phyloP scores from a whole-genome alignment of 1,140 invertebrate species.

The Heliothis virescens region DNA sequence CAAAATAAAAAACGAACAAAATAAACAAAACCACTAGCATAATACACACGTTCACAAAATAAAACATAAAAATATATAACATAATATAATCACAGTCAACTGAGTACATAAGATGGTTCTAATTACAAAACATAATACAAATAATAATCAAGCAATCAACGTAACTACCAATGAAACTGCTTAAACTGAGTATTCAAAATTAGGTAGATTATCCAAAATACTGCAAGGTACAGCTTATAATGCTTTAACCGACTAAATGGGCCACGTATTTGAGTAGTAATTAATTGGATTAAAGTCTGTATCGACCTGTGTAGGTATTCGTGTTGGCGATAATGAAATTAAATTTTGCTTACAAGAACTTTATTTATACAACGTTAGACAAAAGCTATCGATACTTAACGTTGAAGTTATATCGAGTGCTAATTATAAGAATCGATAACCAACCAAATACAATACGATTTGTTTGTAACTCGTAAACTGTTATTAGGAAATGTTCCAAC shows the following conservation, averaged over 20 bases:
- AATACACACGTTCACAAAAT: slow-evolving; percentile 2
- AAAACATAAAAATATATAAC: not conserved
- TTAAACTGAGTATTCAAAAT: not conserved
- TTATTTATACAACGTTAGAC: slow-evolving; percentile 23
- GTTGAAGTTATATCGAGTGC: not conserved
- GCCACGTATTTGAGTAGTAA: slow-evolving; percentile 40
- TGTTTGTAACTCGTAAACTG: slow-evolving; percentile 10
- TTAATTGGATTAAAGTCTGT: slow-evolving; percentile 46
- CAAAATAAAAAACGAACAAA: slow-evolving; percentile 52
- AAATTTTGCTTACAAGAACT: slow-evolving; percentile 39
- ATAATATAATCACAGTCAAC: too few relatives aligned
- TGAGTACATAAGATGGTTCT: not conserved
- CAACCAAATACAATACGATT: not conserved
- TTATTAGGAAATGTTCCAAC: slow-evolving; percentile 29
- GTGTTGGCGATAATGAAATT: slow-evolving; percentile 47
- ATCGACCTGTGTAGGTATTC: slow-evolving; percentile 25
- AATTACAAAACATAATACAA: not conserved
- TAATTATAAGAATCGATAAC: not conserved
- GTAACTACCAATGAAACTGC: not conserved
- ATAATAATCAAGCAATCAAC: slow-evolving; percentile 6
- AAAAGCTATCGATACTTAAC: not conserved
- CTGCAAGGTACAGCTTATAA: slow-evolving; percentile 1
- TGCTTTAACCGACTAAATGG: slow-evolving; percentile 22
- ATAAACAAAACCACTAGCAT: slow-evolving; percentile 55
- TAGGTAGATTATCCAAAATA: slow-evolving; percentile 24